Evolutionary conservation across 2,888 invertebrate species (phyloP).

Genomic region (Acrocera orbiculus): DNA sequence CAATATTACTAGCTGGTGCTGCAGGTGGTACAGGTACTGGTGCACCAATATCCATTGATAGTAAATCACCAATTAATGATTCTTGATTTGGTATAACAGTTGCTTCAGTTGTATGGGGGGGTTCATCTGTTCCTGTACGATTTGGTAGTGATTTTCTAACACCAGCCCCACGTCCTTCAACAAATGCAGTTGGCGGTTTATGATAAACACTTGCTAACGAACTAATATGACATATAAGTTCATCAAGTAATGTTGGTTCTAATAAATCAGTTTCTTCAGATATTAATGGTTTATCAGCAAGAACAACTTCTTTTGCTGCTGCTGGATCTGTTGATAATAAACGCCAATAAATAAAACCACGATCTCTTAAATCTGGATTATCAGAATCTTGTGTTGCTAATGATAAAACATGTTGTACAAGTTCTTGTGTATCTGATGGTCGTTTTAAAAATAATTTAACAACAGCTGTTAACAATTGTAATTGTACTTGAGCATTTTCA

Average conservation of each 20-base stretch:
- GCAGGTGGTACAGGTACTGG: constrained; percentile 39
- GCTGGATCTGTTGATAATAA: constrained; percentile 96
- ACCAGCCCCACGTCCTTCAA: constrained; percentile 70
- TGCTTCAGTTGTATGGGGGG: constrained; percentile 23
- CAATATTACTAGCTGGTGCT: constrained; percentile 48
- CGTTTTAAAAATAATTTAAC: constrained; percentile 96
- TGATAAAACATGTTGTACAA: constrained; percentile 90
- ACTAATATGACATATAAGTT: constrained; percentile 96
- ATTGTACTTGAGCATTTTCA: constrained; percentile 90
- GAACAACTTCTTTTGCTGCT: constrained; percentile 96
- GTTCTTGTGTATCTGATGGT: constrained; percentile 94
- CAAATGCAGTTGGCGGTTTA: constrained; percentile 96
- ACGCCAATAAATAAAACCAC: constrained; percentile 99
- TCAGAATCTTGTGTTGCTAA: constrained; percentile 85
- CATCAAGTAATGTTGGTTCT: constrained; percentile 93
- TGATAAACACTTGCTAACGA: constrained; percentile 97
- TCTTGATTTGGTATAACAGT: constrained; percentile 69
- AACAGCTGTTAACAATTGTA: constrained; percentile 92
- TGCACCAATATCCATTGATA: constrained; percentile 88
- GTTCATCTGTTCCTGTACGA: constrained; percentile 32
- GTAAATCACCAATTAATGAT: constrained; percentile 86
- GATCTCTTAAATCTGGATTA: constrained; percentile 94
- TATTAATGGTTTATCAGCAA: constrained; percentile 97
- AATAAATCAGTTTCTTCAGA: constrained; percentile 97
- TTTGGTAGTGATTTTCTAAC: constrained; percentile 67